Base-by-base conservation (phyloP, 2,797 vertebrate species). In the Decapterus maruadsi region DNA sequence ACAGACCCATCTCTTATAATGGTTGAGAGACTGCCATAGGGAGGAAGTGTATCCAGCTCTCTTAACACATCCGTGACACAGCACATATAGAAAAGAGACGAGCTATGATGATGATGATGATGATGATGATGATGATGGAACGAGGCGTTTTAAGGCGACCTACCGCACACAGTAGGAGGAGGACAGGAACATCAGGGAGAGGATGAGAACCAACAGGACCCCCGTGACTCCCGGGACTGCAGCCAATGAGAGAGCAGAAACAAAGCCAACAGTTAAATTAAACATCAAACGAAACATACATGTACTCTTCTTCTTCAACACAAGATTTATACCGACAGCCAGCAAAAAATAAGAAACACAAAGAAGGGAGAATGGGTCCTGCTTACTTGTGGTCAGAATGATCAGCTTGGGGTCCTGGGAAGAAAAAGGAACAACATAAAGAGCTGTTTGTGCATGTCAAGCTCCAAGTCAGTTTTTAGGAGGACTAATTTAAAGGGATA, bases 161-260 rank as follows among this genome's bases (percentile, higher is more conserved):
- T 84, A 99, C 98, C 98, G 95, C 84, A 99, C 96, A 1, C 96
- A 96, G 79, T 96, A 95, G 0, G 97, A 98, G 11, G 98, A 99
- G 29, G 98, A 97, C 2, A 96, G 97, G 73, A 96, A 96, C 97
- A 99, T 99, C n/a, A 99, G 92, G 83, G 98, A 98, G 40, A 99
- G 94, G 59, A 99, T 96, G 65, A 99, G 86, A 42, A 98, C 97
- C 97, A 99, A 94, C 75, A 98, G 88, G 69, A 98, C 86, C 0
- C 98, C 98, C 1, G 98, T 99, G 75, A 98, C 86, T 71, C 98
- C 98, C 64, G 98, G 97, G 90, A 99, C 98, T 99, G 51, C 38
- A 72, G 38, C 40, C 65, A 75, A 74, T 77, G 29, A 74, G 22
- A 82, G 10, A 82, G 50, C 29, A 38, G 36, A 75, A 20, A 71